Conservation (phyloP, 2,888 invertebrate species). For the Drosophila cognata region DNA sequence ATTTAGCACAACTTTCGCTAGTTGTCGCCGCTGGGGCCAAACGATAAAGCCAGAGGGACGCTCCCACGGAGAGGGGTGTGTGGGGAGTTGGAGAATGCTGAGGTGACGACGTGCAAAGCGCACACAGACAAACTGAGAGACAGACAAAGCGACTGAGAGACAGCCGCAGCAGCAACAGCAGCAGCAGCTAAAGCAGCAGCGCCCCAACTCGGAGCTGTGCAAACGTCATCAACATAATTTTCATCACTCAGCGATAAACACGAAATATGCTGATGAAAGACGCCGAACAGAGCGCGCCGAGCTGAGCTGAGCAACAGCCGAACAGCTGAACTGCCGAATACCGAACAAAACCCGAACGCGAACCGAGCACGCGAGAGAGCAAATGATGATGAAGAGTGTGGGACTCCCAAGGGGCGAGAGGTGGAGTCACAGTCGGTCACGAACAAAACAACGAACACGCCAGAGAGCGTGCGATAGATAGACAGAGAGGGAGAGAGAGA, state of each 20-base stretch:
- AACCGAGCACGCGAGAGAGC: conserved; percentile 27
- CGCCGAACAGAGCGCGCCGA: conserved; percentile 62
- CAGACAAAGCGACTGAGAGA: conserved; percentile 33
- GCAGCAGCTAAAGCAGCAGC: conserved; percentile 2
- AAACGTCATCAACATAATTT: conserved; percentile 80
- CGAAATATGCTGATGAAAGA: conserved; percentile 79
- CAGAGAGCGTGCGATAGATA: conserved; percentile 13
- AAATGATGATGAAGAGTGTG: conserved; percentile 24
- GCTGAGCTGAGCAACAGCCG: conserved; percentile 15
- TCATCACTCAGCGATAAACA: conserved; percentile 77
- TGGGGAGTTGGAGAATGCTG: conserved; percentile 14
- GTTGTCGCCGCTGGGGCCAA: conserved; percentile 68
- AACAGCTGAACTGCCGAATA: conserved; percentile 14
- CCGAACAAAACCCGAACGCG: conserved; percentile 19
- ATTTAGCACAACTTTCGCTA: conserved; percentile 80
- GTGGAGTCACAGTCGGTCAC: conserved; percentile 47
- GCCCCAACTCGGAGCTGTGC: conserved; percentile 43
- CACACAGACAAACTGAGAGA: conserved; percentile 25
- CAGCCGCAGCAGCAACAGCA: conserved; percentile 19
- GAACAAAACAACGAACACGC: conserved; percentile 9
- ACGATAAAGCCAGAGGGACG: conserved; percentile 19
- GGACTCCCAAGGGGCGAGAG: conserved; percentile 59
- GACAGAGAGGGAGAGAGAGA: conserved; percentile 19
- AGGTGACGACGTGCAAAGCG: conserved; percentile 58
- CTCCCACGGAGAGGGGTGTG: conserved; percentile 3